Evolutionary conservation across 2,797 vertebrate genomes (phyloP).

Genomic region (Anolis apletophallus): DNA sequence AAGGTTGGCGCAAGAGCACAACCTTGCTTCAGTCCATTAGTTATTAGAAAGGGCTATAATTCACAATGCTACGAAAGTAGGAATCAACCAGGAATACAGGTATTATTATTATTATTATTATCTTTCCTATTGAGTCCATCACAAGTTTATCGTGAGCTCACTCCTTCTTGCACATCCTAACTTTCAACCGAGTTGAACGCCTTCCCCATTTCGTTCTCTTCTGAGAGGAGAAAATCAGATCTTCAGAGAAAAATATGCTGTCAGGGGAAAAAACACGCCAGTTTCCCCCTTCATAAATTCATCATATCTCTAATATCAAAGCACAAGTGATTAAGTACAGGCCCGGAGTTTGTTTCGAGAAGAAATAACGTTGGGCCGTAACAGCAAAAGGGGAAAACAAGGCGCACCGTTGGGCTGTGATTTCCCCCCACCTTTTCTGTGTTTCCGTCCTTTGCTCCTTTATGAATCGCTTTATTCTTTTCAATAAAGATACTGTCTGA

Average conservation of each 20-base stretch:
- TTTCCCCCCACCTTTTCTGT: conserved; percentile 38
- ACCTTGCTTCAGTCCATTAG: too few relatives aligned
- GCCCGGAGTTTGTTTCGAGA: conserved; percentile 71
- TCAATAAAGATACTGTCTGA: conserved; percentile 74
- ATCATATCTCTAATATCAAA: conserved; percentile 62
- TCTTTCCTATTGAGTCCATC: not conserved
- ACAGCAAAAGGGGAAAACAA: conserved; percentile 71
- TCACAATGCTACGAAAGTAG: not conserved
- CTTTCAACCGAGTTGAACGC: not conserved
- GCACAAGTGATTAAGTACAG: conserved; percentile 71
- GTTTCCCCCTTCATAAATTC: conserved; percentile 28
- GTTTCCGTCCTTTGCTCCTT: conserved; percentile 69
- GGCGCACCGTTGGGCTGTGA: conserved; percentile 60
- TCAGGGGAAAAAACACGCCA: not conserved
- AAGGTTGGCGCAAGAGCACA: too few relatives aligned
- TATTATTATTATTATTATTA: too few relatives aligned
- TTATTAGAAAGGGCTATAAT: too few relatives aligned
- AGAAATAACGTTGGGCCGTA: conserved; percentile 74
- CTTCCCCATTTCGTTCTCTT: not conserved
- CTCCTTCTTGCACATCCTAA: not conserved
- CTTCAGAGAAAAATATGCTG: conserved; percentile 23
- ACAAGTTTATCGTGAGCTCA: not conserved
- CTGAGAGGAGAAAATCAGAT: conserved; percentile 15
- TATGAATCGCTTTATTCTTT: conserved; percentile 72
- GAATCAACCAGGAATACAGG: not conserved